phyloP scores from a whole-genome alignment of 1,140 invertebrate species.

The Kradibia gibbosae region DNA sequence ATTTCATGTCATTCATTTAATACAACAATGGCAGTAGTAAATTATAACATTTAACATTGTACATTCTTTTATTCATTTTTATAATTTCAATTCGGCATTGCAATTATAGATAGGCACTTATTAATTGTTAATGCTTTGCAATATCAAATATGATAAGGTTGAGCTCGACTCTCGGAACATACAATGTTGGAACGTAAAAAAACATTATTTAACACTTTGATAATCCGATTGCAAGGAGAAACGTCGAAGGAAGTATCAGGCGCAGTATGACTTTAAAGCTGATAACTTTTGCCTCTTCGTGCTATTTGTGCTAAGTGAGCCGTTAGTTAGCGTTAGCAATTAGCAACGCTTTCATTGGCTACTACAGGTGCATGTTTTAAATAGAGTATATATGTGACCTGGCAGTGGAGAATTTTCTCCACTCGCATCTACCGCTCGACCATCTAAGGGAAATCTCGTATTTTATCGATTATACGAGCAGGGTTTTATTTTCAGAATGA shows the following conservation, averaged over 20 bases:
- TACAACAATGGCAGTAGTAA: not conserved
- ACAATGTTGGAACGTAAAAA: not conserved
- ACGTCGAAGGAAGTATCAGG: not conserved
- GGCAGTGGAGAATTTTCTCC: slow-evolving; percentile 11
- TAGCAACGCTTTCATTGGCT: slow-evolving; percentile 56
- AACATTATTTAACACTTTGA: not conserved
- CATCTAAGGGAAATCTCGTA: not conserved
- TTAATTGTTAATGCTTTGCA: no score
- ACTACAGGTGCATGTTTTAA: slow-evolving; percentile 3
- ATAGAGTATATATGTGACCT: not conserved
- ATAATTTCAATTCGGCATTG: no score
- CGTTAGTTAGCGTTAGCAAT: slow-evolving; percentile 61
- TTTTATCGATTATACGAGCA: not conserved
- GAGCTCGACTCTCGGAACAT: not conserved
- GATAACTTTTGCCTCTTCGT: slow-evolving; percentile 9
- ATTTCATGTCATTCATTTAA: not conserved
- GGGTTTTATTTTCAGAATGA: not conserved
- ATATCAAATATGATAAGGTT: no score
- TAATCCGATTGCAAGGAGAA: not conserved
- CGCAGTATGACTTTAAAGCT: not conserved
- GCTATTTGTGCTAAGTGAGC: slow-evolving; percentile 56
- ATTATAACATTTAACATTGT: not conserved
- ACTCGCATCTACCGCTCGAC: no score
- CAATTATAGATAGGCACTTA: no score
- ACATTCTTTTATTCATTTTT: no score